Conservation (phyloP, 1,140 invertebrate species). For the Trigoniulus corallinus region DNA sequence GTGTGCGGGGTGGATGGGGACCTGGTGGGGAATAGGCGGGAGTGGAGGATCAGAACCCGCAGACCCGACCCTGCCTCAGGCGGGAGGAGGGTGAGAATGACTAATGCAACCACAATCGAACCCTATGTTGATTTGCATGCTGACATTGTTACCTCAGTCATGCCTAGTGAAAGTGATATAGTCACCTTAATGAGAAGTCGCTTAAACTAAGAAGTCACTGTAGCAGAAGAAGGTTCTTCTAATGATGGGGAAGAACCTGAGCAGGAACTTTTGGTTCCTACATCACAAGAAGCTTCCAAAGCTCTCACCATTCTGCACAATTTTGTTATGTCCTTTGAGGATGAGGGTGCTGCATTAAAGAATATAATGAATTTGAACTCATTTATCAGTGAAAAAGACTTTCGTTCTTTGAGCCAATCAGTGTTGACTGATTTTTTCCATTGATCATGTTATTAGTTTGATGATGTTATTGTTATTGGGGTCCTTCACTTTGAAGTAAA, state of each 20-base stretch:
- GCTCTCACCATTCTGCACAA: background rate
- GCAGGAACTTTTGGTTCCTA: background rate
- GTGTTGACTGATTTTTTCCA: background rate
- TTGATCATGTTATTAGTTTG: background rate
- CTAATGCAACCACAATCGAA: too few relatives aligned
- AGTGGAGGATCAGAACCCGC: too few relatives aligned
- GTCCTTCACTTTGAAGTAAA: too few relatives aligned
- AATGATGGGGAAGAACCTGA: background rate
- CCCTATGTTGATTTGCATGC: too few relatives aligned
- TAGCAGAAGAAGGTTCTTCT: background rate
- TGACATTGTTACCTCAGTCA: too few relatives aligned
- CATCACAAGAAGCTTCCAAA: background rate
- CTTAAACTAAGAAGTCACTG: background rate
- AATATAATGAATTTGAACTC: background rate
- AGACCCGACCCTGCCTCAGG: too few relatives aligned
- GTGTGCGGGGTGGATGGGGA: too few relatives aligned
- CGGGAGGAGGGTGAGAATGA: too few relatives aligned
- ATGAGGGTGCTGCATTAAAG: background rate
- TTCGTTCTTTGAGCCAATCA: background rate
- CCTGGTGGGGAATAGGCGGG: too few relatives aligned
- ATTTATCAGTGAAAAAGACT: background rate
- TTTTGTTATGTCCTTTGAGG: background rate
- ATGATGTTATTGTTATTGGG: too few relatives aligned
- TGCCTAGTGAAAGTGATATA: too few relatives aligned
- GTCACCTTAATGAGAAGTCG: too few relatives aligned